These are phyloP conservation scores for Argynnis bischoffii DNA, from an alignment of 2,888 invertebrate genomes.

Conservation along the genomic window DNA sequence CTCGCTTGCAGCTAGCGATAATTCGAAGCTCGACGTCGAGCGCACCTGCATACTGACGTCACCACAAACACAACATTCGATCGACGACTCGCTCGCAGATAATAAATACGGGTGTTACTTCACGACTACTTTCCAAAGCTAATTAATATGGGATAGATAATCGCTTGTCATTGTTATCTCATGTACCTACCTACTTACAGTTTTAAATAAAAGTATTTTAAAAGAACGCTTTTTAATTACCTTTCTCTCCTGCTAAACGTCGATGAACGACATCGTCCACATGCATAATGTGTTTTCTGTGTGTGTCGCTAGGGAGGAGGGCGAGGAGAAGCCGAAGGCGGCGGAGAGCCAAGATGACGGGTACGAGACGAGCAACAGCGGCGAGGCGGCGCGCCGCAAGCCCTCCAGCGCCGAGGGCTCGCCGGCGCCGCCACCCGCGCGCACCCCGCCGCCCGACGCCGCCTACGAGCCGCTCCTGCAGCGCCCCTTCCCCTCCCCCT, in stretches of 20 bases:
- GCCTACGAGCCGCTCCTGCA: constrained; percentile 50
- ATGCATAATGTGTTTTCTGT: constrained; percentile 2
- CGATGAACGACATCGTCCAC: not conserved
- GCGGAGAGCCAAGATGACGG: constrained; percentile 93
- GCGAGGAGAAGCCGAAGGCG: constrained; percentile 77
- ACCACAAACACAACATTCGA: constrained; percentile 35
- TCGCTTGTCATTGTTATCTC: constrained; percentile 11
- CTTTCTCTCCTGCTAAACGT: too few species aligned
- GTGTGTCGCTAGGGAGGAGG: constrained; percentile 69
- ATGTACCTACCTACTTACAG: not conserved
- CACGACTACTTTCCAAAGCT: constrained; percentile 34
- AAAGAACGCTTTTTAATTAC: too few species aligned
- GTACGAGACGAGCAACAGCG: constrained; percentile 92
- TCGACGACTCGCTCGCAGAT: constrained; percentile 33
- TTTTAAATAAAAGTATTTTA: not conserved
- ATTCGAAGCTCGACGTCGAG: constrained; percentile 23
- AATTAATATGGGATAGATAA: constrained; percentile 34
- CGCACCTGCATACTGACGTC: constrained; percentile 43
- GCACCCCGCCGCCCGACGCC: constrained; percentile 62
- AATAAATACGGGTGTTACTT: constrained; percentile 33
- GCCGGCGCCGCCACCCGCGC: constrained; percentile 47
- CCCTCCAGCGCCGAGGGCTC: constrained; percentile 51
- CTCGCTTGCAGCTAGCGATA: constrained; percentile 19
- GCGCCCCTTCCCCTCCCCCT: constrained; percentile 44
- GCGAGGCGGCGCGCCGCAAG: constrained; percentile 78